These are phyloP conservation scores for Schlechtendalia chinensis DNA, from an alignment of 1,140 invertebrate genomes.

Conservation along the genomic window DNA sequence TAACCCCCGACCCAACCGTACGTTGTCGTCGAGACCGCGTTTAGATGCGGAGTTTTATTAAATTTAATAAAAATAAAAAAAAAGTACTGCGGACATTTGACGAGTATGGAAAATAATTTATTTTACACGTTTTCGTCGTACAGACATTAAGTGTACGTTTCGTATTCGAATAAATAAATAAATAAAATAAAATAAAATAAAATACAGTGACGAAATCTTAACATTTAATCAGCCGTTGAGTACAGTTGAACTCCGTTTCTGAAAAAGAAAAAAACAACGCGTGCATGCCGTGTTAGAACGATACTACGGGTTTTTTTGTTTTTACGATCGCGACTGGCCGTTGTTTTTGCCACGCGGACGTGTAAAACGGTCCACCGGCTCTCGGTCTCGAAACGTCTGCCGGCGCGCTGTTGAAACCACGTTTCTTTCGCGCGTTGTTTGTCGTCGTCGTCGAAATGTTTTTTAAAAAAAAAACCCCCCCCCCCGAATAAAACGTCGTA, in stretches of 20 bases:
- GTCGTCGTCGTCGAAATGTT: too few relatives aligned
- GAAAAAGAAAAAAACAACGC: constrained; percentile 19
- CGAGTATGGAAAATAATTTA: not conserved
- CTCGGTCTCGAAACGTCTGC: too few relatives aligned
- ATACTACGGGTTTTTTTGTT: too few relatives aligned
- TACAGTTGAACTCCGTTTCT: constrained; percentile 41
- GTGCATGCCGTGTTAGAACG: too few relatives aligned
- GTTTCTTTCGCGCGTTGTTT: not conserved
- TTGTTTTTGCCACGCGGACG: too few relatives aligned
- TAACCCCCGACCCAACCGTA: too few relatives aligned
- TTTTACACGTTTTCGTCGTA: not conserved
- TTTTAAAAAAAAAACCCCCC: too few relatives aligned
- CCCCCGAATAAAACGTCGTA: not conserved
- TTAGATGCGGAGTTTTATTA: not conserved
- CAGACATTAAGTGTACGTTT: not conserved
- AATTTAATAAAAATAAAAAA: not conserved
- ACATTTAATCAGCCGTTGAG: constrained; percentile 44
- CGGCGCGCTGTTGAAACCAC: not conserved
- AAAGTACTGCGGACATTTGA: not conserved
- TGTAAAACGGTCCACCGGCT: too few relatives aligned
- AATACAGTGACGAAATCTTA: constrained; percentile 41
- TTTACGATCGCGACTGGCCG: too few relatives aligned
- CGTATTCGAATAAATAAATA: constrained; percentile 30
- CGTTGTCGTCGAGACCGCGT: too few relatives aligned
- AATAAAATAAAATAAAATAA: constrained; percentile 36